Conservation (phyloP, 2,113 vertebrate species). For the Cyanoderma ruficeps region DNA sequence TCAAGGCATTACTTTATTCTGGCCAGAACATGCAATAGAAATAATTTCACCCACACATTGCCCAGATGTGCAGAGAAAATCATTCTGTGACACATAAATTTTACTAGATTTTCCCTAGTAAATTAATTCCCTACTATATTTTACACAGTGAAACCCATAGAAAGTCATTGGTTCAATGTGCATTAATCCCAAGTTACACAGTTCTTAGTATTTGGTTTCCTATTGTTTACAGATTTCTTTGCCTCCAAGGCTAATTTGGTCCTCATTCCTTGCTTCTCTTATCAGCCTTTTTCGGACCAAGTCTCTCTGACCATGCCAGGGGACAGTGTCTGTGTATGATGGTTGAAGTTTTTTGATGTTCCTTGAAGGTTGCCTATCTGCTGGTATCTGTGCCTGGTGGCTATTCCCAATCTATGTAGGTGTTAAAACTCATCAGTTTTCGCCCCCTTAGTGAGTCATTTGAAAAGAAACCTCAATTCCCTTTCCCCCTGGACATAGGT, state of each 20-base stretch:
- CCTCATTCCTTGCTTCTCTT: background rate
- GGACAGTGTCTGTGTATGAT: background rate
- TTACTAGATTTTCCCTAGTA: background rate
- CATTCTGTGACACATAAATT: background rate
- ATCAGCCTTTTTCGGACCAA: background rate
- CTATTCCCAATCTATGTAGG: background rate
- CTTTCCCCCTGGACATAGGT: background rate
- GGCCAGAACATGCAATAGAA: background rate
- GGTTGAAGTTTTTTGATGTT: background rate
- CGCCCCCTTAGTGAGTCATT: accelerated
- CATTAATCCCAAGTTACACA: background rate
- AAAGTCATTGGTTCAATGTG: background rate
- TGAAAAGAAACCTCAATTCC: background rate
- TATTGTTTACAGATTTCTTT: background rate
- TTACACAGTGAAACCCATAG: background rate
- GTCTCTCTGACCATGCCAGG: background rate
- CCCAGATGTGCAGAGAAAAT: background rate
- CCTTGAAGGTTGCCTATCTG: background rate
- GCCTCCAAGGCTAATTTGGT: background rate
- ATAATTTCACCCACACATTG: background rate
- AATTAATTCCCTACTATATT: background rate
- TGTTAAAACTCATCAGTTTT: background rate
- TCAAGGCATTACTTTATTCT: background rate
- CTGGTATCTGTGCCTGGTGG: background rate
- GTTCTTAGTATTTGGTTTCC: background rate